Percentiles rank a stretch among this genome's conserved stretches.
phyloP scores from a whole-genome alignment of 2,888 invertebrate species.

The Trimorus sp. region DNA sequence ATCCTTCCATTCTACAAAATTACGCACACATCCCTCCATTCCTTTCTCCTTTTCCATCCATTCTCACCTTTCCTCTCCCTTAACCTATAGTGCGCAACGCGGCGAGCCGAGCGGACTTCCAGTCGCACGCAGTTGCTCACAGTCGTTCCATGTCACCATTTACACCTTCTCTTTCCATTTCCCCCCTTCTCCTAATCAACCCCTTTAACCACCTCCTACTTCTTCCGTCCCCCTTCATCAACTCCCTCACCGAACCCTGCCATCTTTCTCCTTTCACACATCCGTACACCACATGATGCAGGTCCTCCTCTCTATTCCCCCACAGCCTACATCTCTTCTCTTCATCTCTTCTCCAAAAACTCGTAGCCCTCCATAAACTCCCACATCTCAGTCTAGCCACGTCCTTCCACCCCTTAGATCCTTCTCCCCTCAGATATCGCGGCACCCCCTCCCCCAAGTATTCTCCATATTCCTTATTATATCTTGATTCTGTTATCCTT shows the following conservation, averaged over 20 bases:
- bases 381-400: not conserved
- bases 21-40: no score
- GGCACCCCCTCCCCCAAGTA: not conserved
- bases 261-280: not conserved
- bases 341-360: not conserved
- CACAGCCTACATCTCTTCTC: not conserved
- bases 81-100: no score
- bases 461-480: not conserved
- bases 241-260: not conserved
- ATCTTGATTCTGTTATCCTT: not conserved
- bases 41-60: no score
- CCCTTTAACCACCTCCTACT: not conserved
- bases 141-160: no score
- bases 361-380: not conserved
- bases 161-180: constrained; percentile 42
- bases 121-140: no score
- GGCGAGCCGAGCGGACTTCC: no score
- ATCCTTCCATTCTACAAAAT: no score
- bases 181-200: not conserved
- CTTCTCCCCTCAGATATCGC: not conserved
- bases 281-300: not conserved
- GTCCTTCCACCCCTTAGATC: not conserved
- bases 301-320: not conserved
- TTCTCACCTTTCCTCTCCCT: no score
- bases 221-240: not conserved